Percentiles rank a stretch among this genome's conserved stretches.
phyloP scores from a whole-genome alignment of 2,888 invertebrate species.

The Eutolmus rufibarbis region DNA sequence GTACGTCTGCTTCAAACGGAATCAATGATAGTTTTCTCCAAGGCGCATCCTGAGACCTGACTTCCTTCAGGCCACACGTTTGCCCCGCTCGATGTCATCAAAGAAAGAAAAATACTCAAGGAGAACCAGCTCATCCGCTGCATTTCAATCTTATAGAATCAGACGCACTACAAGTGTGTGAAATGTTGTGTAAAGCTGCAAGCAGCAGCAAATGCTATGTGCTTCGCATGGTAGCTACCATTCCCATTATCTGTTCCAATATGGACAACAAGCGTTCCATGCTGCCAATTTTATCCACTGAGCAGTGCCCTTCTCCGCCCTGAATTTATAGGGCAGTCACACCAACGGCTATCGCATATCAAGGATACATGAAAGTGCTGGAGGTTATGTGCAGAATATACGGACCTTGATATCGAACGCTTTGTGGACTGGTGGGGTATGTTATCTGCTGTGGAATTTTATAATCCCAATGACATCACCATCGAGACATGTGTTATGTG shows the following conservation, averaged over 20 bases:
- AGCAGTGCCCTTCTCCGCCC: neutral
- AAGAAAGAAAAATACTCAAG: neutral
- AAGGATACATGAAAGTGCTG: neutral
- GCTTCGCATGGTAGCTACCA: neutral
- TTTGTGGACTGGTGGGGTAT: neutral
- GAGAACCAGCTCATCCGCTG: neutral
- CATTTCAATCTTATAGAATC: neutral
- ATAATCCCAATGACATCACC: slow-evolving; percentile 2
- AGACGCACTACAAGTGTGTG: neutral
- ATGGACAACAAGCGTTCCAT: neutral
- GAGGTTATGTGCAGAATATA: neutral
- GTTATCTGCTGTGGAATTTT: neutral
- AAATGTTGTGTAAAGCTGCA: neutral
- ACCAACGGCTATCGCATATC: neutral
- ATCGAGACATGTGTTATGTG: neutral
- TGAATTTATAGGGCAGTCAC: neutral
- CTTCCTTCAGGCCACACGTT: neutral
- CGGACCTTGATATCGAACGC: neutral
- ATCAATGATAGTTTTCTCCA: neutral
- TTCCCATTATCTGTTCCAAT: neutral
- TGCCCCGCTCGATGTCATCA: neutral
- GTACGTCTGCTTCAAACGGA: neutral
- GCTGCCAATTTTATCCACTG: neutral
- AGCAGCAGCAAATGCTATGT: neutral
- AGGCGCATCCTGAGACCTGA: neutral